Evolutionary conservation across 2,113 vertebrate genomes (phyloP).

Genomic region (Stigmatopora argus): DNA sequence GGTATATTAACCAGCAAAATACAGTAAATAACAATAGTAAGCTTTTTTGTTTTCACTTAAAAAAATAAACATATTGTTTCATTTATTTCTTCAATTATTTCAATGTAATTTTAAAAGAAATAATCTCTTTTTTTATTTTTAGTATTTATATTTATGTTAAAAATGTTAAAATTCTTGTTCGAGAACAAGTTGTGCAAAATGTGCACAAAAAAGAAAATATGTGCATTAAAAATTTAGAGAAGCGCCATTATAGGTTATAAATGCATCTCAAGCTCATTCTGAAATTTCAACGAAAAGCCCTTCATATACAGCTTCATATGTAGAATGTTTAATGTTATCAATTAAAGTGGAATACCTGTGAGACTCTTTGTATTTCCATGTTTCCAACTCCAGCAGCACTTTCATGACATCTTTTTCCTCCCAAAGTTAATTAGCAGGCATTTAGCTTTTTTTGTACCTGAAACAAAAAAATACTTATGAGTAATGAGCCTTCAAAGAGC

Average conservation of each 20-base stretch:
- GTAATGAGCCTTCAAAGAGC: neutral
- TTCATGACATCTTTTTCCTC: neutral
- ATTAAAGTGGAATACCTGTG: neutral
- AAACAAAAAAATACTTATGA: neutral
- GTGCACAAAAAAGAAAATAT: neutral
- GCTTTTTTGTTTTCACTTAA: too few relatives aligned
- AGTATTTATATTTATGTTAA: too few relatives aligned
- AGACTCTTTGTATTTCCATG: neutral
- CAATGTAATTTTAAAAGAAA: too few relatives aligned
- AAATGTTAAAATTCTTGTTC: neutral
- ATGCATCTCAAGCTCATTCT: neutral
- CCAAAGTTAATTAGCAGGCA: neutral
- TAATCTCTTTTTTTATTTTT: too few relatives aligned
- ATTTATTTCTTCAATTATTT: too few relatives aligned
- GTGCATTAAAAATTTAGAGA: neutral
- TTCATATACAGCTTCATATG: neutral
- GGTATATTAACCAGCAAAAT: too few relatives aligned
- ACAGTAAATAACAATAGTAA: too few relatives aligned
- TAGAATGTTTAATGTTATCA: neutral
- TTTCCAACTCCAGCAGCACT: neutral
- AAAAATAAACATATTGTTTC: too few relatives aligned
- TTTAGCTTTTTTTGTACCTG: neutral
- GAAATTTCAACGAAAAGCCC: neutral
- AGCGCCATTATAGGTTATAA: neutral
- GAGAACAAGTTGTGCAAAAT: neutral